phyloP scores from a whole-genome alignment of 1,140 invertebrate species.

The Brachionus manjavacas region DNA sequence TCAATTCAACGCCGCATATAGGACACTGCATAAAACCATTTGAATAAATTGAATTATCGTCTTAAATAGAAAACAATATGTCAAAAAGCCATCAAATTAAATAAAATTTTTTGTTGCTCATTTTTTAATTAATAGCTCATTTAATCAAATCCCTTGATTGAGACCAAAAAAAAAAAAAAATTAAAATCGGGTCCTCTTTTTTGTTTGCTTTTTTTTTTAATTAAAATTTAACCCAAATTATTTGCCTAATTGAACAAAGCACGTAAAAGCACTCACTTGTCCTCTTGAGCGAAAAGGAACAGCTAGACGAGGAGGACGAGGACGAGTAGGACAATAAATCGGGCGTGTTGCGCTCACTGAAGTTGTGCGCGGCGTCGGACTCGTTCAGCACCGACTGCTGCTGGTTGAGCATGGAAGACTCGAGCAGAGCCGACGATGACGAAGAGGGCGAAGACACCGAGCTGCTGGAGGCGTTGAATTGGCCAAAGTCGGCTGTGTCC shows the following conservation, averaged over 20 bases:
- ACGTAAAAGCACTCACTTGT: background rate
- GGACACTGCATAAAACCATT: constrained; percentile 20
- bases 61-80: background rate
- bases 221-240: background rate
- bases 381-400: background rate
- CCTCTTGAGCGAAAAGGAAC: background rate
- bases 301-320: background rate
- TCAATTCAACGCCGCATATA: background rate
- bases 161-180: background rate
- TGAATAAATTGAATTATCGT: constrained; percentile 29
- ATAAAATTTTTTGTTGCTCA: background rate
- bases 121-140: background rate
- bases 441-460: background rate
- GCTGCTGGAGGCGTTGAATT: background rate
- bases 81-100: constrained; percentile 27
- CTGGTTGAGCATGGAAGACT: background rate
- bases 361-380: background rate
- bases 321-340: background rate
- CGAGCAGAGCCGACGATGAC: background rate
- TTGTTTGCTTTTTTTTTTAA: background rate
- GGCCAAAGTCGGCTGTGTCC: background rate
- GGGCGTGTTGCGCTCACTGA: background rate
- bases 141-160: constrained; percentile 5
- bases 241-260: constrained; percentile 2
- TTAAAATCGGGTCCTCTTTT: background rate